A percentile compares a stretch with the other conserved stretches of the same genome.
phyloP scores from a whole-genome alignment of 2,888 invertebrate genomes.

The Synergus gifuensis region DNA sequence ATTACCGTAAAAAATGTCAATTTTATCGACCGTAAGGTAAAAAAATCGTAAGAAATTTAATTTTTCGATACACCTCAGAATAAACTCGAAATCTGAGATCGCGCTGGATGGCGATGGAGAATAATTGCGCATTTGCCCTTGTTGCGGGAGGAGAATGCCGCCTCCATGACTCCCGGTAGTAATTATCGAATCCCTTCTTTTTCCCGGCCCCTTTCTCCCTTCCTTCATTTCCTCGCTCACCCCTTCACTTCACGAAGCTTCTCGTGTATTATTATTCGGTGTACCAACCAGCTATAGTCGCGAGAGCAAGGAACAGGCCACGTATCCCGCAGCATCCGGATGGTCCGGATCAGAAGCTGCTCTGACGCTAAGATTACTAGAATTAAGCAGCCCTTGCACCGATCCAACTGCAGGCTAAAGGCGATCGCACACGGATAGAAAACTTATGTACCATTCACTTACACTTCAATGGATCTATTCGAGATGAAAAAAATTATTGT shows the following conservation, averaged over 20 bases:
- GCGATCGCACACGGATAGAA: constrained; percentile 38
- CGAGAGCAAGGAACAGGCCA: constrained; percentile 51
- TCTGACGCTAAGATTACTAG: constrained; percentile 76
- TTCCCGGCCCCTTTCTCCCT: constrained; percentile 45
- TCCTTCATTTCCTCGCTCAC: constrained; percentile 41
- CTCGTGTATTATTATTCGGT: constrained; percentile 73
- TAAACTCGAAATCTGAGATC: constrained; percentile 72
- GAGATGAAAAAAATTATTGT: neutral
- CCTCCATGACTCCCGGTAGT: constrained; percentile 77
- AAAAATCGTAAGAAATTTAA: neutral
- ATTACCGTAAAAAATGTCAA: too few relatives aligned
- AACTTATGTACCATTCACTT: neutral
- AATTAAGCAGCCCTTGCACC: constrained; percentile 68
- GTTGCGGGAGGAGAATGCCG: constrained; percentile 76
- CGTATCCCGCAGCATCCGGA: constrained; percentile 52
- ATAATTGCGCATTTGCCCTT: constrained; percentile 77
- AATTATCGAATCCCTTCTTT: constrained; percentile 72
- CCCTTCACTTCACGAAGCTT: constrained; percentile 45
- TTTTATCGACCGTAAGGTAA: too few relatives aligned
- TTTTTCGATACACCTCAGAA: constrained; percentile 49
- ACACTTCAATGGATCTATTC: neutral
- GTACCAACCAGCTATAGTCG: constrained; percentile 58
- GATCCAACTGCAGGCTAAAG: constrained; percentile 54
- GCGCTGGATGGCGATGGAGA: constrained; percentile 68
- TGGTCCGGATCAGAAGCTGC: constrained; percentile 68